These are phyloP conservation scores for Drosophila acutilabella DNA, from an alignment of 2,888 invertebrate genomes.

Conservation along the genomic window DNA sequence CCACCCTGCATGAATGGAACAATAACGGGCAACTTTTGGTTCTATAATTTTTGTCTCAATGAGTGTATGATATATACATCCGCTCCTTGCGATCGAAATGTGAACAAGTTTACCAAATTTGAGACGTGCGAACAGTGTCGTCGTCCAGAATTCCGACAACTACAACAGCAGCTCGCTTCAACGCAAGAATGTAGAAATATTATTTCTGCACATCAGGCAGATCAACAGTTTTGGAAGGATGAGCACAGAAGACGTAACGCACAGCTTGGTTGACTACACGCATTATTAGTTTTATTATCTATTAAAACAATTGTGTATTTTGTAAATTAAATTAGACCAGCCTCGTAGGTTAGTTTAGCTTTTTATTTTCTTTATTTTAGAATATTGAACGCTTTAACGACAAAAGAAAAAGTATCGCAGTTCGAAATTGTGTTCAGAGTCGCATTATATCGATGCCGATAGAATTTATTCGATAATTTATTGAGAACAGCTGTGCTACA, in stretches of 20 bases:
- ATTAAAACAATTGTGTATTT: not conserved
- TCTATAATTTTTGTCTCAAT: constrained; percentile 78
- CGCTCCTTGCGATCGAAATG: constrained; percentile 76
- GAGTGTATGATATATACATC: constrained; percentile 78
- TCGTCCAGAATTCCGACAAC: constrained; percentile 34
- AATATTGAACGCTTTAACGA: no score
- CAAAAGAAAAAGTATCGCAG: not conserved
- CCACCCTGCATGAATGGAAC: constrained; percentile 56
- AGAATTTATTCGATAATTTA: constrained; percentile 26
- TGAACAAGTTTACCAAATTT: constrained; percentile 73
- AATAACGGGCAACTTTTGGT: constrained; percentile 84
- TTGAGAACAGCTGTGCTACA: constrained; percentile 17
- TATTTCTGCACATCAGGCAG: constrained; percentile 25
- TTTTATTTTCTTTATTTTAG: not conserved
- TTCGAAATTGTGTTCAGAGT: not conserved
- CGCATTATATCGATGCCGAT: constrained; percentile 24
- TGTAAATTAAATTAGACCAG: constrained; percentile 20
- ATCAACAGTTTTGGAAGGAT: constrained; percentile 29
- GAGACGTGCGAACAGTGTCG: constrained; percentile 74
- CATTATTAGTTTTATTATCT: not conserved
- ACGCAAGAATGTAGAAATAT: constrained; percentile 50
- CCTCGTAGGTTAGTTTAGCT: constrained; percentile 8
- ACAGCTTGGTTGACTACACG: constrained; percentile 23
- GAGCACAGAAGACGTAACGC: constrained; percentile 26
- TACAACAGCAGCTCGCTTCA: constrained; percentile 37